Evolutionary conservation across 1,140 invertebrate genomes (phyloP).

Genomic region (Cotesia typhae): DNA sequence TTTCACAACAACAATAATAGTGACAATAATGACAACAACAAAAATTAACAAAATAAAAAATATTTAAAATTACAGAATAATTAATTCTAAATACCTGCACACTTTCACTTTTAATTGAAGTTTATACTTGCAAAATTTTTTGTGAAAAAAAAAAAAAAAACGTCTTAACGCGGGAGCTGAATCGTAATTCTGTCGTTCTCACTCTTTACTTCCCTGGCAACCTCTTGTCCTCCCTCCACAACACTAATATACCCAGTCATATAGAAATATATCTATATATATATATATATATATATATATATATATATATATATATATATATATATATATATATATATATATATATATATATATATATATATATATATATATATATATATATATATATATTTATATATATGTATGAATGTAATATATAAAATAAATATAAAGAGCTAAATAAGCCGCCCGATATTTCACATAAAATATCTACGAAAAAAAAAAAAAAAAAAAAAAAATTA

Average conservation of each 20-base stretch:
- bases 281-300: slow-evolving; percentile 17
- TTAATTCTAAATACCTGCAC: too few relatives aligned
- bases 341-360: too few relatives aligned
- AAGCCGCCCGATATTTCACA: too few relatives aligned
- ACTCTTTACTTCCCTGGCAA: slow-evolving; percentile 13
- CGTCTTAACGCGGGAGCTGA: slow-evolving; percentile 9
- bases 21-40: too few relatives aligned
- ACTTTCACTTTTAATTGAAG: too few relatives aligned
- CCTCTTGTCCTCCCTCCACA: slow-evolving; percentile 19
- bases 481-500: slow-evolving; percentile 1
- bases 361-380: slow-evolving; percentile 22
- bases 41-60: too few relatives aligned
- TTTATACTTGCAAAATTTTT: neutral
- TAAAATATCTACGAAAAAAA: neutral
- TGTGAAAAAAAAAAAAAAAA: neutral
- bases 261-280: neutral
- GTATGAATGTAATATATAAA: neutral
- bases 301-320: slow-evolving; percentile 13
- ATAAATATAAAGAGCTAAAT: neutral
- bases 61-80: too few relatives aligned
- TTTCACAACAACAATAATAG: too few relatives aligned
- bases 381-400: slow-evolving; percentile 13
- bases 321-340: slow-evolving; percentile 20
- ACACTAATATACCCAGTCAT: slow-evolving; percentile 10
- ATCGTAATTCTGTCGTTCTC: slow-evolving; percentile 19